These are phyloP conservation scores for Harpalus rubripes DNA, from an alignment of 2,888 invertebrate genomes.

Conservation along the genomic window DNA sequence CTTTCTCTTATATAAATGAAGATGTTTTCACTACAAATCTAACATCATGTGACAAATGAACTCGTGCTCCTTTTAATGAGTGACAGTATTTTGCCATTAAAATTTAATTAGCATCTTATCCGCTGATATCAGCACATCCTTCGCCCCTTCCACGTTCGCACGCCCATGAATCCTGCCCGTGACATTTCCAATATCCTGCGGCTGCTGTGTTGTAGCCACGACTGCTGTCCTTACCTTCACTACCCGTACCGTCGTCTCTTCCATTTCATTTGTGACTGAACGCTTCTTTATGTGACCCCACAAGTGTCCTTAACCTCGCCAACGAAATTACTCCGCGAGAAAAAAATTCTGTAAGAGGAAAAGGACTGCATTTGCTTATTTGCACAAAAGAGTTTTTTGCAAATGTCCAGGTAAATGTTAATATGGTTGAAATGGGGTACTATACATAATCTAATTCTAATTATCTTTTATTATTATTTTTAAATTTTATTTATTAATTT, in stretches of 20 bases:
- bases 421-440: no score
- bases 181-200: conserved; percentile 35
- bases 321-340: neutral
- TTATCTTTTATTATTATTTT: no score
- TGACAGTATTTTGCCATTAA: conserved; percentile 9
- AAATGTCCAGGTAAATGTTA: neutral
- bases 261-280: neutral
- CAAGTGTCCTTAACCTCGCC: neutral
- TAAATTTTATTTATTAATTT: no score
- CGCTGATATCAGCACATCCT: neutral
- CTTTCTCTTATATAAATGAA: no score
- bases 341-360: neutral
- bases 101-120: conserved; percentile 29
- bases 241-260: conserved; percentile 3
- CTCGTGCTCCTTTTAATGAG: neutral
- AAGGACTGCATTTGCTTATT: neutral
- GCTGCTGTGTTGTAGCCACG: neutral
- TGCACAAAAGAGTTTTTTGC: neutral
- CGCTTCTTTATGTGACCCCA: conserved; percentile 4
- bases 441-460: no score
- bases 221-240: conserved; percentile 6
- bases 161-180: conserved; percentile 24
- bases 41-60: no score
- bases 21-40: no score
- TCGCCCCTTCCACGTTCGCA: neutral